These are phyloP conservation scores for Epizoanthus illoricatus DNA, from an alignment of 92 coral and sea anemone genomes.

Conservation along the genomic window DNA sequence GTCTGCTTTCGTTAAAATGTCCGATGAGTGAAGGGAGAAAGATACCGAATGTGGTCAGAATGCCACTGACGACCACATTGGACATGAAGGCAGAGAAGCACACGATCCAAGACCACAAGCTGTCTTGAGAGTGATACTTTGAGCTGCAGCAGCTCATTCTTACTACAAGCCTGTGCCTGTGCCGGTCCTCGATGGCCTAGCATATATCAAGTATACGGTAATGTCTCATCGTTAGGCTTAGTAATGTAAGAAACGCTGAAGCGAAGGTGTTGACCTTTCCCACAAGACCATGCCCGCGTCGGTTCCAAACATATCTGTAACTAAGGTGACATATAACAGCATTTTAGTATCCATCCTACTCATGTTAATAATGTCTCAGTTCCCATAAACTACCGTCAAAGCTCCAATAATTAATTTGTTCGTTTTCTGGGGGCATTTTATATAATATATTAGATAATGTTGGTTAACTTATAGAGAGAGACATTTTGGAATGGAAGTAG, in stretches of 20 bases:
- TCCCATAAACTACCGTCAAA: too few relatives aligned
- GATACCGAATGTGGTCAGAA: slow-evolving; percentile 29
- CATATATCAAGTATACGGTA: not conserved
- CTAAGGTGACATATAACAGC: too few relatives aligned
- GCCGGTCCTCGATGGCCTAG: not conserved
- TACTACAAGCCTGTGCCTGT: not conserved
- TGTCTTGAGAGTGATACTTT: slow-evolving; percentile 11
- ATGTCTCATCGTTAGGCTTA: not conserved
- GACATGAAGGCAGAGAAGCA: slow-evolving; percentile 33
- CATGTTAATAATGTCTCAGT: too few relatives aligned
- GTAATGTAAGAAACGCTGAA: not conserved
- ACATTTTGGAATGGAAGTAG: too few relatives aligned
- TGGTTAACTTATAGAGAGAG: too few relatives aligned
- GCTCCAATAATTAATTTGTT: too few relatives aligned
- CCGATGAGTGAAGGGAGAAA: slow-evolving; percentile 29
- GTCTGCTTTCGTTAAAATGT: slow-evolving; percentile 30
- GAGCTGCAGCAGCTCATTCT: not conserved
- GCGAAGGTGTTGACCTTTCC: not conserved
- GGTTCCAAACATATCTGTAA: not conserved
- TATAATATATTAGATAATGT: too few relatives aligned
- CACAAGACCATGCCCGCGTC: not conserved
- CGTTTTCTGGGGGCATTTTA: too few relatives aligned
- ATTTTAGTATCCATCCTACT: too few relatives aligned
- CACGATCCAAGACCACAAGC: slow-evolving; percentile 33
- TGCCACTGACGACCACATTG: slow-evolving; percentile 24